Conservation (phyloP, 2,797 vertebrate species). For the Etheostoma nigrum region DNA sequence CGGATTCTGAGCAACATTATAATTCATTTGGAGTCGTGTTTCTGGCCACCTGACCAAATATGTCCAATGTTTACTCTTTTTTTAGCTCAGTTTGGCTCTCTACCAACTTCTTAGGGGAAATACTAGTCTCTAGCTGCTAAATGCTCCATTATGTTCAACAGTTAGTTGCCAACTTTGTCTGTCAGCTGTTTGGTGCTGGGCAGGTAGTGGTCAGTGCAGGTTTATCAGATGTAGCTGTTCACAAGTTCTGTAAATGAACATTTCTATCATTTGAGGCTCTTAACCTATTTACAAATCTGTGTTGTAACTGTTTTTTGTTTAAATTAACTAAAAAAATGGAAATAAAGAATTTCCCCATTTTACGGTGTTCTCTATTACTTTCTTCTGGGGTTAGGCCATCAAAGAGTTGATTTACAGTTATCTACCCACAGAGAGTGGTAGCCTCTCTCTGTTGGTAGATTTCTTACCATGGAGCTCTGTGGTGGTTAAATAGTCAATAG, state of each 20-base stretch:
- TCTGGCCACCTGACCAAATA: neutral
- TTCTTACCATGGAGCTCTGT: slow-evolving; percentile 13
- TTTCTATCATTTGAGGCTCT: neutral
- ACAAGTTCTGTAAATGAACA: neutral
- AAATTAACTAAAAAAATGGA: neutral
- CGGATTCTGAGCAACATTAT: neutral
- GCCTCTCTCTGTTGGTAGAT: neutral
- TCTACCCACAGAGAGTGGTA: neutral
- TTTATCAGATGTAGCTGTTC: neutral
- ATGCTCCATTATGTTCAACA: neutral
- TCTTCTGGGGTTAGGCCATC: neutral
- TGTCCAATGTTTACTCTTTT: neutral
- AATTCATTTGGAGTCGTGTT: neutral
- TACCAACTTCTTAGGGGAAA: neutral
- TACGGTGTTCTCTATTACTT: neutral
- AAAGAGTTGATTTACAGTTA: slow-evolving; percentile 13
- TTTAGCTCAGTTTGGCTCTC: slow-evolving; percentile 10
- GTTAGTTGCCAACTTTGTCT: neutral
- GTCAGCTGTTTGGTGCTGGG: neutral
- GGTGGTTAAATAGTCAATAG: slow-evolving; percentile 11
- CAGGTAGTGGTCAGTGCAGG: neutral
- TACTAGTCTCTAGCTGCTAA: neutral
- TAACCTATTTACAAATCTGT: neutral
- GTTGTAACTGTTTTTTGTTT: neutral
- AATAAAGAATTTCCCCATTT: neutral